Conservation (phyloP, 2,888 invertebrate genomes). For the Hirudinaria manillensis region DNA sequence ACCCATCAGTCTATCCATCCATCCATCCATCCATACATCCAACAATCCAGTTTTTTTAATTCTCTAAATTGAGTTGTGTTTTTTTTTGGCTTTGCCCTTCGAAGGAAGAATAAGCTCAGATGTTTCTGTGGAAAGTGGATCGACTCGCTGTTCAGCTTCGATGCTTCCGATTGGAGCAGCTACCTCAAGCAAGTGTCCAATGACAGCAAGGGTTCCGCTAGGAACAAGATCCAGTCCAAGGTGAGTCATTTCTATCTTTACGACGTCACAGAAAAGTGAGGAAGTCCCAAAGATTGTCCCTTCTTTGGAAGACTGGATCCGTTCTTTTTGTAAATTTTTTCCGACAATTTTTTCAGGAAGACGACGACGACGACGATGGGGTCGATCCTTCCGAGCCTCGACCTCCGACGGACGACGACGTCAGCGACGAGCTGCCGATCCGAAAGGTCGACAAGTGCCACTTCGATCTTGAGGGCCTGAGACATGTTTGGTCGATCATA, state of each 20-base stretch:
- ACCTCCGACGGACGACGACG: too few species aligned
- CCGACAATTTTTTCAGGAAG: too few species aligned
- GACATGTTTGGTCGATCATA: conserved; percentile 73
- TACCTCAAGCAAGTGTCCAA: conserved; percentile 31
- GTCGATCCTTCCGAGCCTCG: too few species aligned
- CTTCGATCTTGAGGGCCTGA: conserved; percentile 59
- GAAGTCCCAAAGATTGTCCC: too few species aligned
- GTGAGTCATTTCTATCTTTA: not conserved
- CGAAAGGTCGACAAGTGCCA: conserved; percentile 58
- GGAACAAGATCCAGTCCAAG: not conserved
- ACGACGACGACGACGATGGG: too few species aligned
- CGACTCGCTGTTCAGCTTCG: conserved; percentile 55
- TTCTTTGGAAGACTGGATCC: not conserved
- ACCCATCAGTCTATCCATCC: too few species aligned
- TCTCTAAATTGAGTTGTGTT: not conserved
- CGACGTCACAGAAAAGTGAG: not conserved
- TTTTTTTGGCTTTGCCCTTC: not conserved
- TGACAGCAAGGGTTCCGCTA: not conserved
- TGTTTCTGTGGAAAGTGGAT: conserved; percentile 65
- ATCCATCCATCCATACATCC: too few species aligned
- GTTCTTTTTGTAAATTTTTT: too few species aligned
- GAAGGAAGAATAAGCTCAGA: conserved; percentile 59
- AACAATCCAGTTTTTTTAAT: too few species aligned
- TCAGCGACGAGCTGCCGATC: conserved; percentile 36
- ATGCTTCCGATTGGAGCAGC: conserved; percentile 27